phyloP scores from a whole-genome alignment of 2,888 invertebrate species.

The Dolomedes plantarius region DNA sequence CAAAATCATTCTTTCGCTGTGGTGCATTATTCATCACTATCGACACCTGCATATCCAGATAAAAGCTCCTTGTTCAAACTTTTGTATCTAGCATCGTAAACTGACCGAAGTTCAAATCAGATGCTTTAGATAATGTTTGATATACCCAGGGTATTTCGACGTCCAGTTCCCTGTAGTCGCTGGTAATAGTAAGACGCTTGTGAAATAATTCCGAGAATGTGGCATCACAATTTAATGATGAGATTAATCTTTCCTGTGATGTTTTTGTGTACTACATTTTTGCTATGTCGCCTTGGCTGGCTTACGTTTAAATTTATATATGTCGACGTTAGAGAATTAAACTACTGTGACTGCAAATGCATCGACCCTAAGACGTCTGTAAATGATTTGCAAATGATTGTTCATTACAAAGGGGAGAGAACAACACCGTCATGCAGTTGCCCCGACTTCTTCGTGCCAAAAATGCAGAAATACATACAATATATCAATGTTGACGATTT shows the following conservation, averaged over 20 bases:
- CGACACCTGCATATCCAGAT: too few relatives aligned
- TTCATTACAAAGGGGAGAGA: constrained; percentile 18
- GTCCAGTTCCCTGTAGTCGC: too few relatives aligned
- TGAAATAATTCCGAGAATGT: too few relatives aligned
- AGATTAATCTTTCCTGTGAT: neutral
- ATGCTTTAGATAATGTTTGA: too few relatives aligned
- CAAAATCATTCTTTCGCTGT: too few relatives aligned
- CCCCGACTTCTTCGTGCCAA: constrained; percentile 21
- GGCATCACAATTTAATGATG: too few relatives aligned
- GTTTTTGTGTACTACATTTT: neutral
- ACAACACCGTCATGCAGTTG: neutral
- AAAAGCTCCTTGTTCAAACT: too few relatives aligned
- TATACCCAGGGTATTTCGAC: too few relatives aligned
- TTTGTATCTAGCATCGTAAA: too few relatives aligned
- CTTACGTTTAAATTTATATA: neutral
- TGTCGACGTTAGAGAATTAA: neutral
- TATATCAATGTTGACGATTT: neutral
- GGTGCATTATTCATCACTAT: too few relatives aligned
- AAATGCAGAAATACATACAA: neutral
- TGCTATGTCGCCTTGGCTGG: neutral
- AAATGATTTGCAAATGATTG: neutral
- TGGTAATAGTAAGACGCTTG: too few relatives aligned
- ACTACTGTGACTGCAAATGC: constrained; percentile 16
- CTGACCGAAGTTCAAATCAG: too few relatives aligned
- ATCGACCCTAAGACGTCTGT: neutral